Evolutionary conservation across 2,888 invertebrate species (phyloP), one percentile per base, ranked within the genome.

Genomic region (Eupithecia pulchellata): DNA sequence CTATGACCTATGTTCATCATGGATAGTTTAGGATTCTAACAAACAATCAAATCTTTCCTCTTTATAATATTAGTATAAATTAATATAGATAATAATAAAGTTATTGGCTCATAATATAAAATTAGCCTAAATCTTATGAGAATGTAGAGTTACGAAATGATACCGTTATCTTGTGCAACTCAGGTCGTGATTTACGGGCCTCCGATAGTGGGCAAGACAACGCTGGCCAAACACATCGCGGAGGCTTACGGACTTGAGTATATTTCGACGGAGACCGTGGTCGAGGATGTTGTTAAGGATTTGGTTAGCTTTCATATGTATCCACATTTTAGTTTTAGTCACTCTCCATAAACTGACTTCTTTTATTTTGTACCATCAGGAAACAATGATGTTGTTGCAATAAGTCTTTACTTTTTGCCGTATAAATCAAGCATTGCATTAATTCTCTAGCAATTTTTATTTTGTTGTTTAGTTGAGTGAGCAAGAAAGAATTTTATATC

Each of bases 171-270:
- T 57, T 69, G 32, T 69, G 69, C 69, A 69, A 62, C 32, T 6
- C 81, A 93, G 93, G 83, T 93, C 17, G 52, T 96, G 20, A 84
- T 97, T 2, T 95, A 96, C 76, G 97, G 96, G 1, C 96, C 96
- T 27, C 96, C 96, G 4, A 94, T 95, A 9, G 92, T 95, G 14
- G 96, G 96, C 29, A 96, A 96, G 87, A 95, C 96, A 0, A 91
- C 89, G 27, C 78, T 96, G 68, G 94, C 96, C 0, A 94, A 94
- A 77, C 89, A 88, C 73, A 89, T 96, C 64, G 94, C 94, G 65
- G 90, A 95, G 71, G 86, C 92, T 67, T 96, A 96, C 78, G 95
- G 95, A 5, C 86, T 96, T 1, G 77, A 91, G 60, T 96, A 96
- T 78, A 84, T 96, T 61, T 94, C 95, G 2, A 92, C 94, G 2